Evolutionary conservation across 1,140 invertebrate genomes (phyloP).

Genomic region (Cyclina sinensis): DNA sequence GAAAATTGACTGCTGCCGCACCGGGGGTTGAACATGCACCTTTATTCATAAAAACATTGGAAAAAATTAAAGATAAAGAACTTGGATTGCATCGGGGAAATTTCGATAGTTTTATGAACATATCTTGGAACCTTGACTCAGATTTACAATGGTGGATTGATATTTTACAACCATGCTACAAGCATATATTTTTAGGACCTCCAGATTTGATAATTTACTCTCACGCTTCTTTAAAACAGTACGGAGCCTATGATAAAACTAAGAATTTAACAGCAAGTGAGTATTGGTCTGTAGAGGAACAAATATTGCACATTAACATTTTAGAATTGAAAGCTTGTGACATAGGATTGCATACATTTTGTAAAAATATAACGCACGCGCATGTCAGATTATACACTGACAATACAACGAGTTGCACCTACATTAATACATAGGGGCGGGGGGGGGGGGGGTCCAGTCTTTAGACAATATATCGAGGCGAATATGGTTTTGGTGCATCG

Average conservation of each 20-base stretch:
- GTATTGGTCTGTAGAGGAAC: slow-evolving; percentile 10
- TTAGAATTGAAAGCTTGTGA: slow-evolving; percentile 53
- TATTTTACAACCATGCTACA: no score
- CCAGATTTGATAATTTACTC: slow-evolving; percentile 12
- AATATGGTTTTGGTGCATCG: slow-evolving; percentile 28
- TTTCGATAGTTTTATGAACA: no score
- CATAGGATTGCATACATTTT: slow-evolving; percentile 1
- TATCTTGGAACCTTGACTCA: no score
- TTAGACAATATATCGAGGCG: background rate
- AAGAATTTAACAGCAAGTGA: slow-evolving; percentile 4
- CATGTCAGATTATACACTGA: slow-evolving; percentile 36
- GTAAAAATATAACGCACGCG: background rate
- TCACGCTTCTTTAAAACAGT: slow-evolving; percentile 6
- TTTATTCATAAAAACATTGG: no score
- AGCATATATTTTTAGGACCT: no score
- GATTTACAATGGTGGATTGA: no score
- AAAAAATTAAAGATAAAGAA: no score
- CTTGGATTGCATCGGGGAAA: no score
- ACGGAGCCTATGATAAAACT: slow-evolving; percentile 30
- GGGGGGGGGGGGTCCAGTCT: background rate
- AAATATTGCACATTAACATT: slow-evolving; percentile 18
- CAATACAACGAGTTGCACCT: slow-evolving; percentile 32
- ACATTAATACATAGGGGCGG: slow-evolving; percentile 18
- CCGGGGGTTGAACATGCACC: no score
- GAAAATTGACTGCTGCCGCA: no score